Conservation (phyloP, 1,140 invertebrate genomes). For the Branchinecta lindahli region DNA sequence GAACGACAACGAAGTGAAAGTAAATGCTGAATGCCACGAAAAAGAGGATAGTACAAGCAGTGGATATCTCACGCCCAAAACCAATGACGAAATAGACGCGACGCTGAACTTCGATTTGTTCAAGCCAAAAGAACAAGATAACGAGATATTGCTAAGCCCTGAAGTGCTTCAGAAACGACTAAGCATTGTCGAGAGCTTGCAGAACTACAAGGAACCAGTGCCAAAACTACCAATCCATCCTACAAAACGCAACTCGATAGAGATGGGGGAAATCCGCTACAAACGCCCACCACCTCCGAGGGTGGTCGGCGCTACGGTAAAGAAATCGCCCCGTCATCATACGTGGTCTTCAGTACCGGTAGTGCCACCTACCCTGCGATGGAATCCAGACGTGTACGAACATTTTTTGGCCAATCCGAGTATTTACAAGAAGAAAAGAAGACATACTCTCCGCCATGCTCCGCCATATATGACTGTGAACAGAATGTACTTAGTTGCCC, state of each 20-base stretch:
- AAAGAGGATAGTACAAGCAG: slow-evolving; percentile 10
- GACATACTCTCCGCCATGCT: not conserved
- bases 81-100: not conserved
- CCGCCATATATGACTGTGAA: not conserved
- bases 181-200: not conserved
- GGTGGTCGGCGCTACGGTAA: not conserved
- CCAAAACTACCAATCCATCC: not conserved
- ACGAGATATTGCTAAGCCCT: not conserved
- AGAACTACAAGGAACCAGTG: not conserved
- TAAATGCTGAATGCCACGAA: not conserved
- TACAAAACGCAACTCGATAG: not conserved
- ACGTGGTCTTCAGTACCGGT: not conserved
- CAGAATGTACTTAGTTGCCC: not conserved
- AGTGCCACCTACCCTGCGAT: not conserved
- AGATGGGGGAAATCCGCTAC: not conserved
- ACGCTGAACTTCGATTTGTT: not conserved
- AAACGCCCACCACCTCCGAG: not conserved
- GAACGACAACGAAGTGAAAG: not conserved
- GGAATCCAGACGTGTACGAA: not conserved
- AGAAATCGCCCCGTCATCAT: not conserved
- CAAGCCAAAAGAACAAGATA: not conserved
- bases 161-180: not conserved
- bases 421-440: not conserved
- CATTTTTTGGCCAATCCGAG: not conserved
- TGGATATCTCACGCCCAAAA: slow-evolving; percentile 12